Percentiles rank a stretch among this genome's conserved stretches.
Evolutionary conservation across 2,113 vertebrate genomes (phyloP).

Genomic region (Misgurnus mizolepis): DNA sequence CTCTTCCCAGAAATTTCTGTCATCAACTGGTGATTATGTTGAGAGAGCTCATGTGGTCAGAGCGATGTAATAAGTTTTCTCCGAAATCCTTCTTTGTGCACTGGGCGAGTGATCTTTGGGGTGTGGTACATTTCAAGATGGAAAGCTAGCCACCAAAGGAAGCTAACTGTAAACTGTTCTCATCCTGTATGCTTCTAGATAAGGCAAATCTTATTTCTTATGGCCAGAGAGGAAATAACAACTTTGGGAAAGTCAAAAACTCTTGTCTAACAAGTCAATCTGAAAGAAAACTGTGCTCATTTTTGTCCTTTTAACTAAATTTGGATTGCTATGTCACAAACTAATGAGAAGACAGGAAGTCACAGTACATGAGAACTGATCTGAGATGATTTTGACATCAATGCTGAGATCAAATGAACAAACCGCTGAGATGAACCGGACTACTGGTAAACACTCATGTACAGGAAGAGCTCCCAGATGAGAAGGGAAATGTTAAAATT

Average conservation of each 20-base stretch:
- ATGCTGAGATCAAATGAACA: conserved; percentile 13
- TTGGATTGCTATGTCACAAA: not conserved
- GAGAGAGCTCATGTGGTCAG: conserved; percentile 4
- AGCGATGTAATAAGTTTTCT: conserved; percentile 23
- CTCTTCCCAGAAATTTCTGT: conserved; percentile 24
- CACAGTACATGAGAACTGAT: conserved; percentile 19
- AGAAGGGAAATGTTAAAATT: conserved; percentile 30
- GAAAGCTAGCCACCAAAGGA: conserved; percentile 47
- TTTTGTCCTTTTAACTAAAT: conserved; percentile 1
- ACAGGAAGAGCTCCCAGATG: conserved; percentile 14
- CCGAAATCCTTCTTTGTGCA: not conserved
- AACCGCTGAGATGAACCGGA: conserved; percentile 6
- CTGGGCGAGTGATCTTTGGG: conserved; percentile 41
- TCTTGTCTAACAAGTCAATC: not conserved
- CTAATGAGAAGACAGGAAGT: conserved; percentile 16
- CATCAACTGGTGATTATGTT: conserved; percentile 25
- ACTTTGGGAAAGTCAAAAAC: conserved; percentile 25
- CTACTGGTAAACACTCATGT: not conserved
- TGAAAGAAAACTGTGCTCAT: conserved; percentile 11
- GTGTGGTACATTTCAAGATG: conserved; percentile 46
- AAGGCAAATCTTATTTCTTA: conserved; percentile 48
- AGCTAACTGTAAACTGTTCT: conserved; percentile 56
- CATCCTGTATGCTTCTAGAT: conserved; percentile 64
- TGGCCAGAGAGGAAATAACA: conserved; percentile 60
- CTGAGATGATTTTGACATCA: not conserved